A percentile compares a stretch with the other conserved stretches of the same genome.
phyloP scores from a whole-genome alignment of 2,888 invertebrate species.

The Heliconius ethilla region DNA sequence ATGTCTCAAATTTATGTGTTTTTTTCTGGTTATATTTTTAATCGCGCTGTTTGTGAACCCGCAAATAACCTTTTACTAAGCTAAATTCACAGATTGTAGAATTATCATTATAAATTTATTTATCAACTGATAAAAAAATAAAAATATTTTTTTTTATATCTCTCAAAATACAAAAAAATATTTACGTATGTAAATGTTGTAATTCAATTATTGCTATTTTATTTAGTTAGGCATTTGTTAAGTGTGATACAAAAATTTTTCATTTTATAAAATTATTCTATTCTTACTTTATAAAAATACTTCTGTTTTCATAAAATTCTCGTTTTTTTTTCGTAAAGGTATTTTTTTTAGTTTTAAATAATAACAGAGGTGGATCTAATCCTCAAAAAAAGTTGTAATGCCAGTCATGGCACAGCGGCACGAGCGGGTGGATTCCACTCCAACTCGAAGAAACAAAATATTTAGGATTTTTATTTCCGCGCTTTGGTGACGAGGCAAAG shows the following conservation, averaged over 20 bases:
- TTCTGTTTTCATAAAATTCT: too few species aligned
- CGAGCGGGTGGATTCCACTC: neutral
- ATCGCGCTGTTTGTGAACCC: neutral
- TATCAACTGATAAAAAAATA: neutral
- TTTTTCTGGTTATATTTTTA: neutral
- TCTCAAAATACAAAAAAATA: neutral
- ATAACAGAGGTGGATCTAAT: too few species aligned
- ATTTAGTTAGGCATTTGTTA: slow-evolving; percentile 2
- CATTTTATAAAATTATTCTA: too few species aligned
- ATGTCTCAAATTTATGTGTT: too few species aligned
- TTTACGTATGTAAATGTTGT: slow-evolving; percentile 3
- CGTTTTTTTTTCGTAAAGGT: too few species aligned
- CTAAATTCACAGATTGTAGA: too few species aligned
- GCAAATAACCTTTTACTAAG: too few species aligned
- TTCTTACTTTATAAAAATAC: too few species aligned
- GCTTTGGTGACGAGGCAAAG: neutral
- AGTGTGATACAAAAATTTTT: neutral
- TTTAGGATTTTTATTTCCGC: neutral
- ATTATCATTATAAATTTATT: too few species aligned
- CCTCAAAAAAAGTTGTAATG: neutral
- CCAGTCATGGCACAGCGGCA: neutral
- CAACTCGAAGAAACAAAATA: neutral
- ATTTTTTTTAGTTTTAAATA: too few species aligned
- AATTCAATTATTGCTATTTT: slow-evolving; percentile 21
- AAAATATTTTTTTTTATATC: neutral